phyloP scores from a whole-genome alignment of 2,113 vertebrate genomes.

The Patagioenas fasciata region DNA sequence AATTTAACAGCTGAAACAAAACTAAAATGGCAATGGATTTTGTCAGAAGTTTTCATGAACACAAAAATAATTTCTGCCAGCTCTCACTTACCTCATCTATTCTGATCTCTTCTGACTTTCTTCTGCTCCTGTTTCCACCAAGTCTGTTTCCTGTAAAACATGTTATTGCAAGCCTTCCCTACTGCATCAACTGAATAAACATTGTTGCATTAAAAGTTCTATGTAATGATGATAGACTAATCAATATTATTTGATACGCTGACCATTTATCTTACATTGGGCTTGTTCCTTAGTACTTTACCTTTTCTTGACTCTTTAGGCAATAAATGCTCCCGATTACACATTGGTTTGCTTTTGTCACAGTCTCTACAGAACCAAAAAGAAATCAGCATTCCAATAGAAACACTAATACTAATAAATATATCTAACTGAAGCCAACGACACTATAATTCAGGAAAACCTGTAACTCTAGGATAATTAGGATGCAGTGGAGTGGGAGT shows the following conservation, averaged over 20 bases:
- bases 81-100: not conserved
- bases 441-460: fast-evolving
- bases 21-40: not conserved
- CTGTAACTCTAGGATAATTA: fast-evolving
- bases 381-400: too few species aligned
- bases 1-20: not conserved
- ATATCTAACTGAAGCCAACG: not conserved
- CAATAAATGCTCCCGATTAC: fast-evolving
- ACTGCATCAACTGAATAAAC: not conserved
- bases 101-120: not conserved
- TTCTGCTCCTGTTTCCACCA: not conserved
- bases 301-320: not conserved
- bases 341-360: too few species aligned
- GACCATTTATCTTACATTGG: not conserved
- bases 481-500: not conserved
- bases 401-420: not conserved
- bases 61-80: not conserved
- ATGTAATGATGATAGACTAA: not conserved
- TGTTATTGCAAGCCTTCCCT: not conserved
- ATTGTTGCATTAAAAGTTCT: fast-evolving
- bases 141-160: not conserved
- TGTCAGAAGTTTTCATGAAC: not conserved
- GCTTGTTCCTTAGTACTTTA: not conserved
- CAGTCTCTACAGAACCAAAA: not conserved
- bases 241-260: not conserved